Percentiles rank a stretch among this genome's conserved stretches.
These are phyloP conservation scores for Poecilia velifera DNA, from an alignment of 2,797 vertebrate genomes.

Conservation along the genomic window DNA sequence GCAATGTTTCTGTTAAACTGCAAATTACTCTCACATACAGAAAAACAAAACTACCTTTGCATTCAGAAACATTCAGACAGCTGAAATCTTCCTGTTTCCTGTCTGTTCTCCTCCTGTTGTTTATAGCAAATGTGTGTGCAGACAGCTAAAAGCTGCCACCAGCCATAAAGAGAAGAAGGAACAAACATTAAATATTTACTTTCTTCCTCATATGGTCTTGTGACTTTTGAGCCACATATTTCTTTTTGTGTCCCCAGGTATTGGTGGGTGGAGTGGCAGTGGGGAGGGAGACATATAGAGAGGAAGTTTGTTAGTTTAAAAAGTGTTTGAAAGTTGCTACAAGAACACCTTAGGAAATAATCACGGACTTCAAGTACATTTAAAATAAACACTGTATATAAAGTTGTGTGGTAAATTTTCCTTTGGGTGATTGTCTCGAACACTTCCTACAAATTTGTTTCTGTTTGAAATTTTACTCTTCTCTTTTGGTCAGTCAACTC, in stretches of 20 bases:
- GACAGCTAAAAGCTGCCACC: slow-evolving; percentile 71
- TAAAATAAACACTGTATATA: slow-evolving; percentile 11
- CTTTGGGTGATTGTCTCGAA: slow-evolving; percentile 25
- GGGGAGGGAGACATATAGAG: background rate
- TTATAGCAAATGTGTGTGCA: slow-evolving; percentile 78
- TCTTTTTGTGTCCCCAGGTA: slow-evolving; percentile 68
- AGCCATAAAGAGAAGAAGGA: slow-evolving; percentile 76
- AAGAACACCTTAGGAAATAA: slow-evolving; percentile 38
- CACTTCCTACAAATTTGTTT: background rate
- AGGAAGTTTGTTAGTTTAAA: slow-evolving; percentile 32
- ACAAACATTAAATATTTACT: slow-evolving; percentile 83
- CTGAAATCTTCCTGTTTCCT: slow-evolving; percentile 68
- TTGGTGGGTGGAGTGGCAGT: background rate
- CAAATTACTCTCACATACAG: slow-evolving; percentile 27
- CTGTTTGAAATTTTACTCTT: background rate
- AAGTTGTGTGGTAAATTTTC: slow-evolving; percentile 38
- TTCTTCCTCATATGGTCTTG: slow-evolving; percentile 70
- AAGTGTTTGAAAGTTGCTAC: slow-evolving; percentile 45
- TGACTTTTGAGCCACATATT: slow-evolving; percentile 71
- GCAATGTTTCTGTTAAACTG: slow-evolving; percentile 33
- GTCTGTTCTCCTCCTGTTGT: slow-evolving; percentile 62
- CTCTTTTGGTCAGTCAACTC: background rate
- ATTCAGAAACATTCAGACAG: slow-evolving; percentile 42
- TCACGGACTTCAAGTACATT: slow-evolving; percentile 6
- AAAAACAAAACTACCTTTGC: slow-evolving; percentile 27